Evolutionary conservation across 2,113 vertebrate species (phyloP).

Genomic region (Syrrhaptes paradoxus): DNA sequence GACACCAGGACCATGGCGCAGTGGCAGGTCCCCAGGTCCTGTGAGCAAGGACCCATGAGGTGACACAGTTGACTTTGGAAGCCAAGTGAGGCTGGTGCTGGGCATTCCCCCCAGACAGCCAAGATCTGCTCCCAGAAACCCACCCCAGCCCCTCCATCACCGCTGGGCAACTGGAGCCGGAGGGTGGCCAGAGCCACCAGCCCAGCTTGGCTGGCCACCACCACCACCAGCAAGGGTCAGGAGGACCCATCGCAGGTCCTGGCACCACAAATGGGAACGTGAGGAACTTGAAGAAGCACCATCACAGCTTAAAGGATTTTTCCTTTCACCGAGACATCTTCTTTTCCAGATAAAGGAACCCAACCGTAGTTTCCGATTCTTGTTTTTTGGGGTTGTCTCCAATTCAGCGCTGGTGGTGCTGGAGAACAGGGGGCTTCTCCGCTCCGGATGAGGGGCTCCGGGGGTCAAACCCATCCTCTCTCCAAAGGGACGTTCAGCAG

Average conservation of each 20-base stretch:
- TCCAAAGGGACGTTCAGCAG: not conserved
- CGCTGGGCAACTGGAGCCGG: not conserved
- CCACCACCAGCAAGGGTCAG: not conserved
- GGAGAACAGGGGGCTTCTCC: not conserved
- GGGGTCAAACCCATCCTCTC: not conserved
- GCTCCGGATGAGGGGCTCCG: not conserved
- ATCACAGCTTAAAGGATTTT: not conserved
- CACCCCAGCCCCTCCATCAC: not conserved
- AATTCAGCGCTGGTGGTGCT: fast-evolving
- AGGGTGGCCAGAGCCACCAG: fast-evolving
- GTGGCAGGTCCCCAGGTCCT: not conserved
- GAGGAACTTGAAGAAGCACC: not conserved
- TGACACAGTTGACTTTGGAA: not conserved
- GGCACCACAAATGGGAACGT: fast-evolving
- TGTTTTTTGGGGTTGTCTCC: not conserved
- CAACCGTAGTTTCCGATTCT: not conserved
- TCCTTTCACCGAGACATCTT: no score
- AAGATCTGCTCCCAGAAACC: not conserved
- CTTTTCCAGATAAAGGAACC: not conserved
- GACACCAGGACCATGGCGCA: fast-evolving
- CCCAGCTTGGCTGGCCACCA: fast-evolving
- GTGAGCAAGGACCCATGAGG: fast-evolving
- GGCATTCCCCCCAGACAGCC: fast-evolving
- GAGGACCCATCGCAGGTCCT: no score
- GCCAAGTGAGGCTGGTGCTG: not conserved